These are phyloP conservation scores for Bombus waltoni DNA, from an alignment of 1,140 invertebrate species.

Conservation along the genomic window DNA sequence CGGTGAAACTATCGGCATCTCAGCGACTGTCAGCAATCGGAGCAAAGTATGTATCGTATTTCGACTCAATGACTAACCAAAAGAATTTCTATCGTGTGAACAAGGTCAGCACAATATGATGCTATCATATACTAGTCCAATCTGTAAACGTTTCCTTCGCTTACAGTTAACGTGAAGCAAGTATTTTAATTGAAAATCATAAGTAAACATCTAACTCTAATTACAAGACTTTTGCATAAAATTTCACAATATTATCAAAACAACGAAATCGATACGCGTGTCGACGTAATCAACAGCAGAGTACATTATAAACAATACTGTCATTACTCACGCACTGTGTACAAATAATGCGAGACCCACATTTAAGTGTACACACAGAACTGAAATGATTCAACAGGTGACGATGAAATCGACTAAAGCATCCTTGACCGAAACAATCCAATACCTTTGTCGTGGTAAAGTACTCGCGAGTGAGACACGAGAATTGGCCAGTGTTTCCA, in stretches of 20 bases:
- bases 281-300: neutral
- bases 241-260: neutral
- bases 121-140: neutral
- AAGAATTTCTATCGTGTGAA: constrained; percentile 27
- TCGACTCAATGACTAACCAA: constrained; percentile 26
- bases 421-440: constrained; percentile 89
- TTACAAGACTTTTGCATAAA: neutral
- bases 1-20: constrained; percentile 94
- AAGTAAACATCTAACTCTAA: neutral
- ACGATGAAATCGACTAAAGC: constrained; percentile 83
- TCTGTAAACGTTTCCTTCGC: neutral
- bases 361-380: constrained; percentile 8
- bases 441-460: constrained; percentile 94
- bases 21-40: constrained; percentile 92
- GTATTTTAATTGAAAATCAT: neutral
- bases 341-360: neutral
- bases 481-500: constrained; percentile 90
- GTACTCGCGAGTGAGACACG: constrained; percentile 93
- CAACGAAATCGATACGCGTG: neutral
- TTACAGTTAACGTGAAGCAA: neutral
- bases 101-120: constrained; percentile 14
- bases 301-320: neutral
- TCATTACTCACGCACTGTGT: neutral
- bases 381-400: constrained; percentile 67
- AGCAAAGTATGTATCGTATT: constrained; percentile 86